phyloP scores from a whole-genome alignment of 2,888 invertebrate genomes.

The Beris morrisii region DNA sequence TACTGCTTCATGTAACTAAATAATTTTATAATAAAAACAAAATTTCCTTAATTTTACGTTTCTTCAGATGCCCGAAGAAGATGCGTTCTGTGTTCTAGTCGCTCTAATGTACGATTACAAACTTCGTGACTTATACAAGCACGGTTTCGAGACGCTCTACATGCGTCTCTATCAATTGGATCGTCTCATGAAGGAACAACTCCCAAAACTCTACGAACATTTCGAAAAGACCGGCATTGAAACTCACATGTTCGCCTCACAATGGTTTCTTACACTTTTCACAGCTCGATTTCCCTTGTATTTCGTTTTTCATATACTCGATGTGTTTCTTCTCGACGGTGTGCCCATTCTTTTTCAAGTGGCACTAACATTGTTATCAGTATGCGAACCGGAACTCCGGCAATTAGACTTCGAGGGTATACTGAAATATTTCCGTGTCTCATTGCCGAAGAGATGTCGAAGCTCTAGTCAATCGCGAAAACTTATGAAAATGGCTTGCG shows the following conservation, averaged over 20 bases:
- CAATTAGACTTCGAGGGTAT: conserved; percentile 96
- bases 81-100: conserved; percentile 95
- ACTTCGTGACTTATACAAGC: conserved; percentile 91
- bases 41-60: neutral
- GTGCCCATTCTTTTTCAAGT: conserved; percentile 95
- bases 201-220: conserved; percentile 78
- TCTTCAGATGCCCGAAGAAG: conserved; percentile 97
- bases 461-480: conserved; percentile 86
- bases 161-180: conserved; percentile 94
- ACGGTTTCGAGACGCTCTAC: conserved; percentile 95
- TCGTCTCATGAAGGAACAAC: conserved; percentile 81
- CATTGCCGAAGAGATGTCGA: conserved; percentile 94
- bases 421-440: conserved; percentile 96
- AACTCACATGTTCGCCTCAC: conserved; percentile 98
- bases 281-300: conserved; percentile 97
- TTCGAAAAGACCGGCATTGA: conserved; percentile 84
- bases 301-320: conserved; percentile 95
- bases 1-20: conserved; percentile 86
- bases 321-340: conserved; percentile 93
- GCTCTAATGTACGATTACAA: conserved; percentile 97
- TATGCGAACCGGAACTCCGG: conserved; percentile 87
- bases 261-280: conserved; percentile 99
- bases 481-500: conserved; percentile 87
- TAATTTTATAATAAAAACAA: conserved; percentile 13
- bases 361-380: conserved; percentile 87